Conservation (phyloP, 2,888 invertebrate species). For the Blomia tropicalis region DNA sequence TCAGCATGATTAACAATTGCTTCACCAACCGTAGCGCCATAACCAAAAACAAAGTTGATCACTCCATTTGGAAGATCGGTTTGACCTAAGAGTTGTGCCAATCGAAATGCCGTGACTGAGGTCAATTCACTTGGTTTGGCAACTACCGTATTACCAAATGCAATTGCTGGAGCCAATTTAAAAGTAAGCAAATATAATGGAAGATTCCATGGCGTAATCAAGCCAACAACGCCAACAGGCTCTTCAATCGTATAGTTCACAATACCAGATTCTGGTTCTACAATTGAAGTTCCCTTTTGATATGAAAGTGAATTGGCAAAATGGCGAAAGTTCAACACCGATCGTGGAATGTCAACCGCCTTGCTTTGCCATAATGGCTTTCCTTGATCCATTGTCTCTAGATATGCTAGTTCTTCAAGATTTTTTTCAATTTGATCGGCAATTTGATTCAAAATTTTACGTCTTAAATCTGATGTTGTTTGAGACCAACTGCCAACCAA, state of each 20-base stretch:
- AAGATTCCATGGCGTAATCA: slow-evolving; percentile 45
- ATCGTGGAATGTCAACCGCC: slow-evolving; percentile 42
- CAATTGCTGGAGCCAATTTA: slow-evolving; percentile 42
- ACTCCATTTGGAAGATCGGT: slow-evolving; percentile 43
- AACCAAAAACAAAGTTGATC: slow-evolving; percentile 43
- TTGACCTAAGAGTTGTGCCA: slow-evolving; percentile 39
- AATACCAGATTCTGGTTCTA: slow-evolving; percentile 31
- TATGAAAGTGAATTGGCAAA: slow-evolving; percentile 37
- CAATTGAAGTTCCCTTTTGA: slow-evolving; percentile 31
- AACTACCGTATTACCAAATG: slow-evolving; percentile 40
- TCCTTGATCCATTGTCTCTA: slow-evolving; percentile 43
- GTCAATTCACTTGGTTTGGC: slow-evolving; percentile 45
- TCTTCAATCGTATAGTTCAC: slow-evolving; percentile 40
- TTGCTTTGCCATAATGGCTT: slow-evolving; percentile 41
- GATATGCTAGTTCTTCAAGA: slow-evolving; percentile 39
- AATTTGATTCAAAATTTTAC: slow-evolving; percentile 37
- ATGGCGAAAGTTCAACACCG: slow-evolving; percentile 41
- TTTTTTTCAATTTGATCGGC: slow-evolving; percentile 41
- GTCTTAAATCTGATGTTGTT: slow-evolving; percentile 36
- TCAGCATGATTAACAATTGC: slow-evolving; percentile 40
- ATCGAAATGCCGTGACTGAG: slow-evolving; percentile 41
- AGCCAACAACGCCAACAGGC: slow-evolving; percentile 42
- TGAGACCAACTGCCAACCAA: slow-evolving; percentile 39
- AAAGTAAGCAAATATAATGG: slow-evolving; percentile 44
- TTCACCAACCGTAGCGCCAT: slow-evolving; percentile 40